Percentiles rank a stretch among this genome's conserved stretches.
phyloP scores from a whole-genome alignment of 2,888 invertebrate genomes.

The Trissolcus japonicus region DNA sequence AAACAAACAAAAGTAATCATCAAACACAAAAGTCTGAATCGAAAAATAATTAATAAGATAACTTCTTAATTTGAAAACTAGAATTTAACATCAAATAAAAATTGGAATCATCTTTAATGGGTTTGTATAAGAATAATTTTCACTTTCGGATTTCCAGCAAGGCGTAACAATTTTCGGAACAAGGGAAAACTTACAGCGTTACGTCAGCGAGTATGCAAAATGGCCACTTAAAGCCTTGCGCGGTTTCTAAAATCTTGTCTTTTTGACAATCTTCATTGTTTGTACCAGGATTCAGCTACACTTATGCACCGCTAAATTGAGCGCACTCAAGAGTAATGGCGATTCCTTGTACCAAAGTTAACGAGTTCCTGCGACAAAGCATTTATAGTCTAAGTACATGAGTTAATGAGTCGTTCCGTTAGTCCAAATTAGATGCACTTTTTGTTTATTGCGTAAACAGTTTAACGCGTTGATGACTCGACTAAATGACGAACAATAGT shows the following conservation, averaged over 20 bases:
- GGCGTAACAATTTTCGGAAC: too few species aligned
- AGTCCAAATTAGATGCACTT: constrained; percentile 33
- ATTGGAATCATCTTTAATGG: too few species aligned
- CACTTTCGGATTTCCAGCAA: too few species aligned
- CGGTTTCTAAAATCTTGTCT: constrained; percentile 46
- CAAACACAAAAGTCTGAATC: too few species aligned
- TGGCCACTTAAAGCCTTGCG: constrained; percentile 10
- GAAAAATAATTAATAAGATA: too few species aligned
- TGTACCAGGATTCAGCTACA: constrained; percentile 60
- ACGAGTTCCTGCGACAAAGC: constrained; percentile 70
- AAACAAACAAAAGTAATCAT: too few species aligned
- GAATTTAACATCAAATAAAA: too few species aligned
- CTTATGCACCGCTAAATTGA: constrained; percentile 62
- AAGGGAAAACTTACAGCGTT: background rate
- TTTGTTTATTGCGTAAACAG: constrained; percentile 23
- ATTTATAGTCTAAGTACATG: constrained; percentile 46
- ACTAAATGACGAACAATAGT: too few species aligned
- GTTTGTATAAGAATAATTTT: too few species aligned
- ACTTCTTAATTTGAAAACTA: too few species aligned
- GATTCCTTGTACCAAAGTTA: constrained; percentile 74
- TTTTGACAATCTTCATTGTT: constrained; percentile 57
- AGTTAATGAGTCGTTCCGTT: constrained; percentile 54
- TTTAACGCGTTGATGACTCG: background rate
- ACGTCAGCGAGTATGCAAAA: constrained; percentile 16
- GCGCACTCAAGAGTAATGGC: constrained; percentile 69